Base-by-base conservation (phyloP, 1,140 invertebrate genomes). In the Diorhabda sublineata region DNA sequence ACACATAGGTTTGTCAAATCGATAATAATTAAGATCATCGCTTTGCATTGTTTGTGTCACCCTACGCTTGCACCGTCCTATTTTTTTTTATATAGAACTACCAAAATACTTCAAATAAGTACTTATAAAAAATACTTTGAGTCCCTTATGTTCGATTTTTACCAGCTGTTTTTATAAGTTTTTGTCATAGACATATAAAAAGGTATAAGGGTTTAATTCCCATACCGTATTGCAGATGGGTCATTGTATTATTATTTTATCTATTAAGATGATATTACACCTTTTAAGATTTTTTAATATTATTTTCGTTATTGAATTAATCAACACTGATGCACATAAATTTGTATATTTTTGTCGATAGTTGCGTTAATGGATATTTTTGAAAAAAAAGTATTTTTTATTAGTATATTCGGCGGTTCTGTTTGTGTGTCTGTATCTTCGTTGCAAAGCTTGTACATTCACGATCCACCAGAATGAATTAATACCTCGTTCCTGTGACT, bases 1-100 rank as follows among this genome's bases (percentile, higher is more conserved):
- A 83, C 84, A 76, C 85, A 85, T 86, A 86, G 85, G 85, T 86
- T 86, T 86, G 85, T 86, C 83, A 73, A 75, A 65, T 61, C 26
- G 62, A 66, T 69, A 69, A 69, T 64, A 43, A 63, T 44, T 44
- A 57, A 58, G 61, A 71, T 74, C 71, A 61, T 74, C 68, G 74
- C 75, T 77, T 73, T 72, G 77, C 77, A 77, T 78, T 78, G 63
- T 68, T 72, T 75, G 76, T 79, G 62, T 71, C 73, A 75, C 71
- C 66, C 67, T 64, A 63, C 63, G 72, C 73, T 72, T 75, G 75
- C 73, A 75, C 72, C 45, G n/a, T 58, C 57, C 43, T 58, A 7
- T 63, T 64, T 26, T 11, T 42, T 63, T 45, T 6, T 64, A 52
- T 52, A 52, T n/a, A 52, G 47, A 52, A 52, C 47, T 52, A n/a